Evolutionary conservation across 2,888 invertebrate genomes (phyloP), one percentile per base, ranked within the genome.

Genomic region (Psococerastis gibbosa): DNA sequence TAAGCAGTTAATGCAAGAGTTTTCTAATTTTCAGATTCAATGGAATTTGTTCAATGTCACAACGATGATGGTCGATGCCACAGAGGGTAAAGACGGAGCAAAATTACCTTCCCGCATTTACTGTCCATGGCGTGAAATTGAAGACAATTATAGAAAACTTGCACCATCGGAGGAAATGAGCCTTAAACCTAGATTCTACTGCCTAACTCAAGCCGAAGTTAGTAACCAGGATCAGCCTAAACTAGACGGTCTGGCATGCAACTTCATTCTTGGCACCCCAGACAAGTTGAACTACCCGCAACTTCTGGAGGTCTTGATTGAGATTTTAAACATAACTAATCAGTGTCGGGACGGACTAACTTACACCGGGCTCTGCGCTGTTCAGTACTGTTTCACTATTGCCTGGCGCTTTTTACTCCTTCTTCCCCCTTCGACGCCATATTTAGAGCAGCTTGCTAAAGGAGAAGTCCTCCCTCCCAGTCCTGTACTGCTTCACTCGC

Each of bases 141-240:
- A 83, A 57, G 81, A 81, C 44, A 76, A 73, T 57, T 80, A 74
- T 52, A 65, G 73, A 11, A 76, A 75, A 56, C 64, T 67, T 42
- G 64, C 69, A 1, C 64, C 68, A 1, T 73, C 73, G 43, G 75
- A 74, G 49, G 71, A 71, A 33, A 65, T 67, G 49, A 75, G 74
- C 1, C 81, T 91, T 72, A 76, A 83, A 48, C 92, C 94, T 0
- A 75, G 84, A 54, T 94, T 94, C 64, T 95, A 94, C 60, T 82
- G 87, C 17, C 66, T 95, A 20, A 82, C 88, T 9, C 75, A 75
- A 43, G 66, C 81, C 4, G 89, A 89, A 54, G 66, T 70, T 46
- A 75, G 70, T 57, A 71, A 72, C 43, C 71, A 72, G 52, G 69
- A 69, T 52, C 69, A 68, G 59, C 92, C 92, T 0, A 92, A 92